These are phyloP conservation scores for Drosophila leontia DNA, from an alignment of 1,140 invertebrate species.

Conservation along the genomic window DNA sequence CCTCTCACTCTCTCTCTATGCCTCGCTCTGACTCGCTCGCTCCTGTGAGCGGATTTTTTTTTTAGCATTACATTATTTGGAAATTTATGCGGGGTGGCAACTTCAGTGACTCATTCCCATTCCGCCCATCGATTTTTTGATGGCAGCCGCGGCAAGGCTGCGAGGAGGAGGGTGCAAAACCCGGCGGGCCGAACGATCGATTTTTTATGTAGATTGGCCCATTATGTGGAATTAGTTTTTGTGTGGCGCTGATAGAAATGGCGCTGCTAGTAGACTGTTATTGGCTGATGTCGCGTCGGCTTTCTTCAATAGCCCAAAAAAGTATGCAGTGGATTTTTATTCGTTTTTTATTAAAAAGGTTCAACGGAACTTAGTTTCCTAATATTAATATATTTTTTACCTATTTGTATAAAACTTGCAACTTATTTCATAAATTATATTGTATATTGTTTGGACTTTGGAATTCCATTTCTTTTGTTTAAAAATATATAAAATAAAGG, in stretches of 20 bases:
- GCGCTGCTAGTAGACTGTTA: constrained; percentile 68
- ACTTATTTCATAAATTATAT: neutral
- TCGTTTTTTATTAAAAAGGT: neutral
- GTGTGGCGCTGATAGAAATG: constrained; percentile 61
- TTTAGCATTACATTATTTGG: constrained; percentile 80
- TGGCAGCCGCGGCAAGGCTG: neutral
- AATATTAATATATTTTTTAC: neutral
- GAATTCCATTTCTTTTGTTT: neutral
- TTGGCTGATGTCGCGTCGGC: constrained; percentile 47
- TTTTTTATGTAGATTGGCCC: constrained; percentile 82
- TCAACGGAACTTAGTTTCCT: neutral
- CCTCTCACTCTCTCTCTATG: neutral
- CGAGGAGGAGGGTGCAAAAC: constrained; percentile 1
- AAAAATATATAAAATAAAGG: neutral
- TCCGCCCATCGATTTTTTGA: constrained; percentile 74
- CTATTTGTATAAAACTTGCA: neutral
- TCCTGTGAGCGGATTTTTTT: constrained; percentile 58
- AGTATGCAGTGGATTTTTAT: constrained; percentile 14
- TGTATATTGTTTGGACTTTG: neutral
- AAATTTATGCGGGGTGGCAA: constrained; percentile 79
- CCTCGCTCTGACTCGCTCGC: constrained; percentile 8
- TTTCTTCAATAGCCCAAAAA: constrained; percentile 10
- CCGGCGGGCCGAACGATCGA: constrained; percentile 43
- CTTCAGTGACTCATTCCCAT: constrained; percentile 37
- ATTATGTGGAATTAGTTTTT: constrained; percentile 80